These are phyloP conservation scores for Axea sp. DNA, from an alignment of 2,888 invertebrate genomes.

Conservation along the genomic window DNA sequence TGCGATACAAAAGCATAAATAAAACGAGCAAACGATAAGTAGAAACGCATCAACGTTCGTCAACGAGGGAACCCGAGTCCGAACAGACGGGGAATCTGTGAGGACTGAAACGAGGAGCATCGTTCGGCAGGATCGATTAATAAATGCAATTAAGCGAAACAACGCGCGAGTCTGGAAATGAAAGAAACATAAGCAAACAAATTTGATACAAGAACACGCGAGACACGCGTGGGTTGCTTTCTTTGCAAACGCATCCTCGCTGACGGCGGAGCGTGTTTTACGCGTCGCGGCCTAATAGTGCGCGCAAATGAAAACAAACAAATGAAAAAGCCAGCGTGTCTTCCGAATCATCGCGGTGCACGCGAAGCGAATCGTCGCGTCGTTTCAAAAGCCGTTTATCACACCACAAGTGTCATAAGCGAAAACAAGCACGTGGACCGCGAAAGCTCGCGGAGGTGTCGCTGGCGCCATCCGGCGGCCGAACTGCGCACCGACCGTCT, in stretches of 20 bases:
- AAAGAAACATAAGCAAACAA: too few species aligned
- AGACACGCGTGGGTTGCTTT: not conserved
- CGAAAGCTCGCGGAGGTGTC: conserved; percentile 45
- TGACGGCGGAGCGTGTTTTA: conserved; percentile 15
- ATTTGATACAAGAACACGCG: not conserved
- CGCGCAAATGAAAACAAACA: conserved; percentile 37
- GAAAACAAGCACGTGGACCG: conserved; percentile 69
- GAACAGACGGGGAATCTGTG: too few species aligned
- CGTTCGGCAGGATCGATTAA: too few species aligned
- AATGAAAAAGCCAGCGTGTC: not conserved
- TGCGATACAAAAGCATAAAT: too few species aligned
- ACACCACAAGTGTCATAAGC: conserved; percentile 66
- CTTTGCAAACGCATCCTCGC: conserved; percentile 6
- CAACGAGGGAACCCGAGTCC: too few species aligned
- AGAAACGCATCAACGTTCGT: too few species aligned
- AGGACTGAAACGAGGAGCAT: too few species aligned
- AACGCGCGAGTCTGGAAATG: too few species aligned
- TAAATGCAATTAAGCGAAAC: too few species aligned
- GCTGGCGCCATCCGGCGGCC: conserved; percentile 70
- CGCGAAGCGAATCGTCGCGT: conserved; percentile 37
- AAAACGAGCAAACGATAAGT: too few species aligned
- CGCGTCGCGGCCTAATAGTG: conserved; percentile 12
- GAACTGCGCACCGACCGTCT: conserved; percentile 10
- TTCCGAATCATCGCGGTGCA: conserved; percentile 12
- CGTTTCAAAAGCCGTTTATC: conserved; percentile 54